A percentile compares a stretch with the other conserved stretches of the same genome.
These are phyloP conservation scores for Antrozous pallidus DNA, from an alignment of 2,797 vertebrate species.

Conservation along the genomic window DNA sequence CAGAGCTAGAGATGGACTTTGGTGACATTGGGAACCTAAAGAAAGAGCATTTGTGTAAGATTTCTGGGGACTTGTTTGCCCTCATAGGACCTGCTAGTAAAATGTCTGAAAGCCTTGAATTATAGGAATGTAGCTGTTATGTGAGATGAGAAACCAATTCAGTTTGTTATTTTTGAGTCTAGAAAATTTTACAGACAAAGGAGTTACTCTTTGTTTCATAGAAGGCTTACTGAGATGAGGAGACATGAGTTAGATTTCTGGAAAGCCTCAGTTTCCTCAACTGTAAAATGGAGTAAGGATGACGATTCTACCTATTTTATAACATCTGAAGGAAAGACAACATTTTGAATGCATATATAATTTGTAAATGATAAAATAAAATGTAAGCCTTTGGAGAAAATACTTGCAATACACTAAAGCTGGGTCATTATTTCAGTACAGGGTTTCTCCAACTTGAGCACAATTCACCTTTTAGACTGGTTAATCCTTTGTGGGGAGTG, in stretches of 20 bases:
- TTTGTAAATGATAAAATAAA: background rate
- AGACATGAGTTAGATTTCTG: background rate
- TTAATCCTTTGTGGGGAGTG: background rate
- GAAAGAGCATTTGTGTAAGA: background rate
- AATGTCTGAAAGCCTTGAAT: background rate
- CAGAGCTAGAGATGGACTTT: background rate
- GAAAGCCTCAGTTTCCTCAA: slow-evolving; percentile 1
- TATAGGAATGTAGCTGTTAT: background rate
- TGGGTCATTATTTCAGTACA: background rate
- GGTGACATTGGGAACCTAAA: background rate
- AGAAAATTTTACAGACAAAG: slow-evolving; percentile 7
- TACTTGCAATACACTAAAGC: background rate
- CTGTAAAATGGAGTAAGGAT: background rate
- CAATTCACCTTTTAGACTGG: background rate
- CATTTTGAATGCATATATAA: background rate
- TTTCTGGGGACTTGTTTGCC: background rate
- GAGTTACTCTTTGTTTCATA: background rate
- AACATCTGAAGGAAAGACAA: background rate
- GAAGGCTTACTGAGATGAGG: background rate
- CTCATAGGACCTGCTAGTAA: background rate
- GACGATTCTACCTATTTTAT: background rate
- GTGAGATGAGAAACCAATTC: background rate
- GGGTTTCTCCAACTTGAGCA: background rate
- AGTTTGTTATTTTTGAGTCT: slow-evolving; percentile 27
- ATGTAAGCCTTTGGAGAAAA: background rate